phyloP scores from a whole-genome alignment of 2,888 invertebrate species.

The Ypsolopha sequella region DNA sequence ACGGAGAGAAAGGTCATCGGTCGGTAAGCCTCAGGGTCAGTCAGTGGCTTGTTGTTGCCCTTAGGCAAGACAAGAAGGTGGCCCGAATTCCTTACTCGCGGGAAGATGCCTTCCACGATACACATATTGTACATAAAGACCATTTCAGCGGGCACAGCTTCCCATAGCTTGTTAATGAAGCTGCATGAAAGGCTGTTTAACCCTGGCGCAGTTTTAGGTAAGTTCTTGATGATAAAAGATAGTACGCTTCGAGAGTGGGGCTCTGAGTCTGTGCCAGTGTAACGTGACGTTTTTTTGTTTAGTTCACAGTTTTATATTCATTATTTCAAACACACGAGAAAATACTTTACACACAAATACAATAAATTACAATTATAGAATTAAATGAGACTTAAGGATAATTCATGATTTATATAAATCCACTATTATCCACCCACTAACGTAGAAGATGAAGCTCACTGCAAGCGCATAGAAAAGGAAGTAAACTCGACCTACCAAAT shows the following conservation, averaged over 20 bases:
- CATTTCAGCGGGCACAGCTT: conserved; percentile 10
- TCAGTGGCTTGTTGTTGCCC: conserved; percentile 13
- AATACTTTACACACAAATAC: too few relatives aligned
- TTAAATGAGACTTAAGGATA: too few relatives aligned
- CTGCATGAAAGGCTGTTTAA: conserved; percentile 16
- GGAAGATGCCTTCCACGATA: conserved; percentile 15
- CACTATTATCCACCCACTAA: too few relatives aligned
- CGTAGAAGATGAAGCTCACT: too few relatives aligned
- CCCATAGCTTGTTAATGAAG: conserved; percentile 15
- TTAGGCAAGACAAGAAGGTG: conserved; percentile 17
- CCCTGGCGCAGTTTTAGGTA: conserved; percentile 22
- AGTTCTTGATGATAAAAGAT: conserved; percentile 8
- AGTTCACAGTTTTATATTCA: too few relatives aligned
- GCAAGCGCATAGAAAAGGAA: too few relatives aligned
- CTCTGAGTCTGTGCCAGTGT: conserved; percentile 10
- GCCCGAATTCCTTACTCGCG: conserved; percentile 17
- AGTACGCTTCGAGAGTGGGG: conserved; percentile 6
- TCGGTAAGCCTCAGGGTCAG: conserved; percentile 19
- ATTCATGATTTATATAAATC: too few relatives aligned
- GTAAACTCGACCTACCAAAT: too few relatives aligned
- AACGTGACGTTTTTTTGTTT: too few relatives aligned
- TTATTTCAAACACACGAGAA: too few relatives aligned
- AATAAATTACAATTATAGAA: too few relatives aligned
- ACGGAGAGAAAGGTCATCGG: conserved; percentile 21
- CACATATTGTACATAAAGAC: conserved; percentile 9